Conservation (phyloP, 2,797 vertebrate species). For the Myotis planiceps region DNA sequence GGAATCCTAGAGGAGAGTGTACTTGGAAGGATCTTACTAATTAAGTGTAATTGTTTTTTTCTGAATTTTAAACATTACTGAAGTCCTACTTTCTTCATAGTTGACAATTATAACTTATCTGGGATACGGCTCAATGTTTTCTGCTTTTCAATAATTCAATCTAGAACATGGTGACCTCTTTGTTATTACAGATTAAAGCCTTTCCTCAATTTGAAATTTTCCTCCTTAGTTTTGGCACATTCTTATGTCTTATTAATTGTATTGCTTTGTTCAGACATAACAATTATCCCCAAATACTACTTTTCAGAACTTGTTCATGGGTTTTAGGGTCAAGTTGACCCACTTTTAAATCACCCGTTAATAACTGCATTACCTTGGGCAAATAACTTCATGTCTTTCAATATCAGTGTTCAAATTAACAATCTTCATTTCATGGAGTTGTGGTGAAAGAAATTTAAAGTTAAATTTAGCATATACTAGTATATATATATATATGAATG, state of each 20-base stretch:
- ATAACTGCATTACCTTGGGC: background rate
- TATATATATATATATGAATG: background rate
- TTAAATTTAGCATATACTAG: background rate
- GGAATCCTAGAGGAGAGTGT: background rate
- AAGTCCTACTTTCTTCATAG: background rate
- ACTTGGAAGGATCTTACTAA: background rate
- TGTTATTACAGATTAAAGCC: conserved; percentile 31
- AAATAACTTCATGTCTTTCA: background rate
- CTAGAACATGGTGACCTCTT: conserved; percentile 8
- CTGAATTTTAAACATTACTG: conserved; percentile 1
- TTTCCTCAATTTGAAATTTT: background rate
- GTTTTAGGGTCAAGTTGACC: conserved; percentile 1
- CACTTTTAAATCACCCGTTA: background rate
- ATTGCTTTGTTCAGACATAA: conserved; percentile 45
- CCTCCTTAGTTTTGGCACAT: background rate
- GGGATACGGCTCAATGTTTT: background rate
- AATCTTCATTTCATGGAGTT: background rate
- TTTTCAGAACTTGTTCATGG: conserved; percentile 19
- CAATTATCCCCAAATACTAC: conserved; percentile 37
- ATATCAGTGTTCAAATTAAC: background rate
- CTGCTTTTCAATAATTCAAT: background rate
- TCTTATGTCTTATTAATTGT: conserved; percentile 51
- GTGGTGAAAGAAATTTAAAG: background rate
- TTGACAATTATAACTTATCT: background rate
- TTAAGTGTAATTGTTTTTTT: background rate